phyloP scores from a whole-genome alignment of 2,888 invertebrate species.

The Pollenia labialis region DNA sequence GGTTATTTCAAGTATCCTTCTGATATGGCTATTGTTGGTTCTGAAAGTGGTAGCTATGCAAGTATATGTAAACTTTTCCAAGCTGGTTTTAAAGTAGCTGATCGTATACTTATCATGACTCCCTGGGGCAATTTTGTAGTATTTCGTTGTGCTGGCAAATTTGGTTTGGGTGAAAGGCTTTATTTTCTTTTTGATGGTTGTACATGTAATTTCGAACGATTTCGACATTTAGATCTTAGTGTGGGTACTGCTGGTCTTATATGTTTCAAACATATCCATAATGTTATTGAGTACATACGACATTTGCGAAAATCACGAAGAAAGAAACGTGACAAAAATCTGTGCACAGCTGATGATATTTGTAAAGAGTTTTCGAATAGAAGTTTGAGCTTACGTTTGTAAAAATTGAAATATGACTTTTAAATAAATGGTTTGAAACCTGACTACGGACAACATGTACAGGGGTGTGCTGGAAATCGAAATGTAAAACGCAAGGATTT shows the following conservation, averaged over 20 bases:
- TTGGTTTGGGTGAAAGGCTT: slow-evolving; percentile 19
- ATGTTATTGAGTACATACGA: slow-evolving; percentile 79
- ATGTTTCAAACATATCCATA: slow-evolving; percentile 77
- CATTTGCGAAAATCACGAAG: slow-evolving; percentile 76
- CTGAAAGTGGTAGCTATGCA: slow-evolving; percentile 81
- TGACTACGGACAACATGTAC: too few relatives aligned
- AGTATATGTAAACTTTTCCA: slow-evolving; percentile 79
- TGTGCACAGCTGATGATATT: slow-evolving; percentile 75
- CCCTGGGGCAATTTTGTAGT: slow-evolving; percentile 83
- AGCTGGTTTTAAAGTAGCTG: slow-evolving; percentile 80
- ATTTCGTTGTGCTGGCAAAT: slow-evolving; percentile 75
- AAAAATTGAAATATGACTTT: not conserved
- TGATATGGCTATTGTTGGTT: slow-evolving; percentile 81
- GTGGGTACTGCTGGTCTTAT: slow-evolving; percentile 82
- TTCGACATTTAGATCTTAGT: slow-evolving; percentile 81
- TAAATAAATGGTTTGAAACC: too few relatives aligned
- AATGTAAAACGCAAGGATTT: too few relatives aligned
- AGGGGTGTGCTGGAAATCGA: too few relatives aligned
- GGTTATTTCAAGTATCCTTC: slow-evolving; percentile 77
- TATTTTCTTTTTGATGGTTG: slow-evolving; percentile 82
- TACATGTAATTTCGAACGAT: slow-evolving; percentile 81
- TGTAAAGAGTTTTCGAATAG: slow-evolving; percentile 76
- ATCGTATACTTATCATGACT: slow-evolving; percentile 81
- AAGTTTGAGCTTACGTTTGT: slow-evolving; percentile 39
- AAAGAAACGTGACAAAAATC: slow-evolving; percentile 45